Conservation (phyloP, 2,888 invertebrate genomes). For the Seira musarum region DNA sequence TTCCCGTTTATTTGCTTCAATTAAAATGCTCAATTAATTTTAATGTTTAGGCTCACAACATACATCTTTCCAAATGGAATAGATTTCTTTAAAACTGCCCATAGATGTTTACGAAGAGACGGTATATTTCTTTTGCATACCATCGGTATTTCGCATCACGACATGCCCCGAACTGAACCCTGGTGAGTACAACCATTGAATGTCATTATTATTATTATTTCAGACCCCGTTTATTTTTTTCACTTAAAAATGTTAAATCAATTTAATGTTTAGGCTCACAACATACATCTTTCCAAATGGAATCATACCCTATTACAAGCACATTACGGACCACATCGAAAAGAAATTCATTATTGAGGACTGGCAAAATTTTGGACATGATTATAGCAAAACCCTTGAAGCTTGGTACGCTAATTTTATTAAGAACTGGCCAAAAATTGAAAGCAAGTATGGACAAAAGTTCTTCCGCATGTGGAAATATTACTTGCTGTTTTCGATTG, state of each 20-base stretch:
- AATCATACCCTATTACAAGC: conserved; percentile 60
- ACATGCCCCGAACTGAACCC: conserved; percentile 62
- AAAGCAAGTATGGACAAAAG: conserved; percentile 55
- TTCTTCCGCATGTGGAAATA: conserved; percentile 65
- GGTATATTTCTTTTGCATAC: conserved; percentile 68
- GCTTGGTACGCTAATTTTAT: conserved; percentile 65
- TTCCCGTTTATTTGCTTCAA: too few relatives aligned
- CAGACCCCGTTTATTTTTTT: too few relatives aligned
- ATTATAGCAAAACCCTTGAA: conserved; percentile 65
- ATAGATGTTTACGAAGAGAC: conserved; percentile 64
- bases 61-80: conserved; percentile 61
- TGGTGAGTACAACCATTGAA: conserved; percentile 65
- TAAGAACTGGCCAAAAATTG: conserved; percentile 61
- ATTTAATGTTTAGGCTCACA: too few relatives aligned
- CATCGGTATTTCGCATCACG: conserved; percentile 63
- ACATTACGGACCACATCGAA: conserved; percentile 57
- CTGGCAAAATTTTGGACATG: conserved; percentile 66
- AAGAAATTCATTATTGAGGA: conserved; percentile 65
- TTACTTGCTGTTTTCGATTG: conserved; percentile 59
- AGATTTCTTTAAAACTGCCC: conserved; percentile 64
- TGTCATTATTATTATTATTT: too few relatives aligned
- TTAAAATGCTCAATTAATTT: too few relatives aligned
- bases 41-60: conserved; percentile 56
- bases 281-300: conserved; percentile 63
- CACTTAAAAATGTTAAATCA: too few relatives aligned